These are phyloP conservation scores for Aegypius monachus DNA, from an alignment of 2,113 vertebrate species.

Conservation along the genomic window DNA sequence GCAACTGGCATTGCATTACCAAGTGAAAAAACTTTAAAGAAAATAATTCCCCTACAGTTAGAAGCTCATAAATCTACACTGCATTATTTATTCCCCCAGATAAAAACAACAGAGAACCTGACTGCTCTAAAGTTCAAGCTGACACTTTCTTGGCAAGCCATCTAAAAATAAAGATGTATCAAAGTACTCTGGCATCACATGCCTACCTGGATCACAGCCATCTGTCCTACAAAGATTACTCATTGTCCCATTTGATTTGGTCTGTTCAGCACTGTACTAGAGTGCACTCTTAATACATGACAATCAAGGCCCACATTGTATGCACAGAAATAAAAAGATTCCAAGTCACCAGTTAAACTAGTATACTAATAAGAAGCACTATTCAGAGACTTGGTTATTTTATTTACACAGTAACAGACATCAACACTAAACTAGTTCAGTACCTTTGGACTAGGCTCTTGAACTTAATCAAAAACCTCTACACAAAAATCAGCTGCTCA, in stretches of 20 bases:
- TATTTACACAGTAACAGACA: neutral
- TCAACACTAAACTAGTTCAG: neutral
- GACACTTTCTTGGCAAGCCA: neutral
- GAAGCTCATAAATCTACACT: neutral
- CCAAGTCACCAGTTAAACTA: neutral
- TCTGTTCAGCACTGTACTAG: neutral
- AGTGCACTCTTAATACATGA: neutral
- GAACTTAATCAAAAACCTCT: neutral
- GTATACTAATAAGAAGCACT: neutral
- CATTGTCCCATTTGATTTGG: neutral
- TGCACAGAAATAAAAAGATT: neutral
- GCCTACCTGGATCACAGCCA: conserved; percentile 48
- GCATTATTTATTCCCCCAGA: neutral
- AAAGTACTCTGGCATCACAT: conserved; percentile 10
- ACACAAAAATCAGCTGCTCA: neutral
- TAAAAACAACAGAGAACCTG: neutral
- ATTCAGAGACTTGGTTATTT: neutral
- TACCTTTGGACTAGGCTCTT: neutral
- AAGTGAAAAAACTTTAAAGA: neutral
- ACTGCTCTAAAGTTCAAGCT: conserved; percentile 2
- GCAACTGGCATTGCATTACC: neutral
- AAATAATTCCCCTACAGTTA: conserved; percentile 8
- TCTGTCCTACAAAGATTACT: conserved; percentile 22
- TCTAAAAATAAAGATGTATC: conserved; percentile 18
- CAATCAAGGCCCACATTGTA: neutral